These are phyloP conservation scores for Tetrax tetrax DNA, from an alignment of 2,113 vertebrate genomes.

Conservation along the genomic window DNA sequence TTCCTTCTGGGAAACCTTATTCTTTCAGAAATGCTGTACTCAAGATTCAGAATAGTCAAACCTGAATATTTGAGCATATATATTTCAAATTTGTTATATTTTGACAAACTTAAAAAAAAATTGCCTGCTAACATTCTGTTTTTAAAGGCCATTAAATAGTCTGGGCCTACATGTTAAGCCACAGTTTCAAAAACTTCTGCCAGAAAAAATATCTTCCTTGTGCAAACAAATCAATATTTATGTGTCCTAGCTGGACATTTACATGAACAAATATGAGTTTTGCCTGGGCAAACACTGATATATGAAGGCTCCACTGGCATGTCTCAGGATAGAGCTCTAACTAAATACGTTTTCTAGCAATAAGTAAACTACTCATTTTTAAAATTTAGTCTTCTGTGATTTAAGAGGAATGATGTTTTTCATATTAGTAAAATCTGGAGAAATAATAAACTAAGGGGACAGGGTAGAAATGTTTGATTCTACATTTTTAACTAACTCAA, in stretches of 20 bases:
- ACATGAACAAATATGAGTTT: conserved; percentile 56
- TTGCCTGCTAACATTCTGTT: neutral
- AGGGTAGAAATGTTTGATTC: neutral
- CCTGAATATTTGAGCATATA: neutral
- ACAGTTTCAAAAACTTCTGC: conserved; percentile 24
- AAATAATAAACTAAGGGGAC: neutral
- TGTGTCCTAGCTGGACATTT: conserved; percentile 49
- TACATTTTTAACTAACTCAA: neutral
- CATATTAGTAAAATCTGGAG: neutral
- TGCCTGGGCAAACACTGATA: conserved; percentile 34
- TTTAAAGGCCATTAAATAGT: conserved; percentile 2
- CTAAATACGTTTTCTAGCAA: conserved; percentile 32
- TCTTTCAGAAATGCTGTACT: conserved; percentile 23
- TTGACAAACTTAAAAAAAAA: neutral
- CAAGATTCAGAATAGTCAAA: neutral
- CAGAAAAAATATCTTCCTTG: conserved; percentile 53
- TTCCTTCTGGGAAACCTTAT: conserved; percentile 18
- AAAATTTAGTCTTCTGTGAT: neutral
- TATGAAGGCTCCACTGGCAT: neutral
- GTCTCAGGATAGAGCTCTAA: neutral
- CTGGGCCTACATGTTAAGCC: neutral
- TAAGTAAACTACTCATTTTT: neutral
- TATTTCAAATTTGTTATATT: neutral
- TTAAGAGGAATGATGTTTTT: neutral
- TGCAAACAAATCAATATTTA: conserved; percentile 52